These are phyloP conservation scores for Megaptera novaeangliae DNA, from an alignment of 2,113 vertebrate species.

Conservation along the genomic window DNA sequence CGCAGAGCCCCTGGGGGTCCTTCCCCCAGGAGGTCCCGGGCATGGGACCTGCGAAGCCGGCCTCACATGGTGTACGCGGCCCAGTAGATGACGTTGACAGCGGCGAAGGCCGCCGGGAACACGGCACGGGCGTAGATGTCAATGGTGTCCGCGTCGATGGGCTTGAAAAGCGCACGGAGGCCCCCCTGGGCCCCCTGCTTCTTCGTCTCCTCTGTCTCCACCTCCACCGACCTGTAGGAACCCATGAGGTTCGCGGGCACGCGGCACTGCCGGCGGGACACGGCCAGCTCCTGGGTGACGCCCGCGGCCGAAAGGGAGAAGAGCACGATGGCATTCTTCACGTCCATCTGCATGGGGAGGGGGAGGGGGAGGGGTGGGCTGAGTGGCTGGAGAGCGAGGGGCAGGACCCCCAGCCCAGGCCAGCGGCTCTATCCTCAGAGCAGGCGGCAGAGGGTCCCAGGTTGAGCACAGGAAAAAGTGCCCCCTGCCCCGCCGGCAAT, in stretches of 20 bases:
- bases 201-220: constrained; percentile 79
- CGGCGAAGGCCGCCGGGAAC: constrained; percentile 95
- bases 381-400: background rate
- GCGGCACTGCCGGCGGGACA: constrained; percentile 86
- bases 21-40: background rate
- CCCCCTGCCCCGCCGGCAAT: background rate
- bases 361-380: background rate
- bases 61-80: constrained; percentile 93
- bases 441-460: background rate
- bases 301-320: constrained; percentile 95
- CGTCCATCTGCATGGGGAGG: constrained; percentile 84
- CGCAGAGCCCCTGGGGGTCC: fast-evolving
- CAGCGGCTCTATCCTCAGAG: too few species aligned
- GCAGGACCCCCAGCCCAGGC: background rate
- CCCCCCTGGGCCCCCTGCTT: constrained; percentile 78
- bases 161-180: constrained; percentile 90
- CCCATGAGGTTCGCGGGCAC: constrained; percentile 80
- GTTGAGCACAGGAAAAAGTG: background rate
- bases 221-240: constrained; percentile 82
- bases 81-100: constrained; percentile 98
- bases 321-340: constrained; percentile 95
- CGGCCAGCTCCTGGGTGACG: constrained; percentile 89
- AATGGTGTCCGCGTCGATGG: constrained; percentile 96
- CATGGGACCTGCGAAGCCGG: fast-evolving
- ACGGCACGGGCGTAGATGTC: constrained; percentile 95